Conservation (phyloP, 2,888 invertebrate species). For the Synanthedon vespiformis region DNA sequence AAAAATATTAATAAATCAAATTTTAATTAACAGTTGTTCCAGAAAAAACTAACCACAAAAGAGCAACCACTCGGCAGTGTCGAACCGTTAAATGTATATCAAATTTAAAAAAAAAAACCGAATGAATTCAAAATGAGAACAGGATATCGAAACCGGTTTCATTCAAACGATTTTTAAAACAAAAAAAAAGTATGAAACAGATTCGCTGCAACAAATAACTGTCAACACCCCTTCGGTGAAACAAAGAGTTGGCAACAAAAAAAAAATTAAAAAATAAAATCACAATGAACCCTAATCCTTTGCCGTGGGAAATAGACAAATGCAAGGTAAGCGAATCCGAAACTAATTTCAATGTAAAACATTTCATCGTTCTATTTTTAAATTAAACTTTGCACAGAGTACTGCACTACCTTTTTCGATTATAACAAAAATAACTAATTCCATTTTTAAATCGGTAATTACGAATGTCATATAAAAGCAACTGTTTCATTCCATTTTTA, state of each 20-base stretch:
- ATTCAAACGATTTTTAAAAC: constrained; percentile 54
- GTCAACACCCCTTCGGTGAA: constrained; percentile 70
- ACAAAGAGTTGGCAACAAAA: constrained; percentile 46
- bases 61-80: constrained; percentile 41
- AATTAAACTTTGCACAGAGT: background rate
- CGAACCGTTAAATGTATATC: constrained; percentile 63
- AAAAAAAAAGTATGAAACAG: constrained; percentile 53
- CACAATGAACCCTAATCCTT: constrained; percentile 58
- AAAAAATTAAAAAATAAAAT: constrained; percentile 58
- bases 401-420: background rate
- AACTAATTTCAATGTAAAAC: constrained; percentile 70
- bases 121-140: constrained; percentile 54
- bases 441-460: background rate
- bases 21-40: constrained; percentile 58
- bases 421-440: background rate
- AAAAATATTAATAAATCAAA: constrained; percentile 62
- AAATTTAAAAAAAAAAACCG: constrained; percentile 35
- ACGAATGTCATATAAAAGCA: too few relatives aligned
- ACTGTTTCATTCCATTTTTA: too few relatives aligned
- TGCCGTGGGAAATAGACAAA: constrained; percentile 65
- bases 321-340: constrained; percentile 64
- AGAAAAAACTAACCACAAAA: constrained; percentile 56
- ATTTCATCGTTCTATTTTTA: constrained; percentile 41
- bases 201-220: constrained; percentile 65
- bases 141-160: constrained; percentile 59